A percentile compares a stretch with the other conserved stretches of the same genome.
These are phyloP conservation scores for Drosophila ohnishii DNA, from an alignment of 1,140 invertebrate genomes.

Conservation along the genomic window DNA sequence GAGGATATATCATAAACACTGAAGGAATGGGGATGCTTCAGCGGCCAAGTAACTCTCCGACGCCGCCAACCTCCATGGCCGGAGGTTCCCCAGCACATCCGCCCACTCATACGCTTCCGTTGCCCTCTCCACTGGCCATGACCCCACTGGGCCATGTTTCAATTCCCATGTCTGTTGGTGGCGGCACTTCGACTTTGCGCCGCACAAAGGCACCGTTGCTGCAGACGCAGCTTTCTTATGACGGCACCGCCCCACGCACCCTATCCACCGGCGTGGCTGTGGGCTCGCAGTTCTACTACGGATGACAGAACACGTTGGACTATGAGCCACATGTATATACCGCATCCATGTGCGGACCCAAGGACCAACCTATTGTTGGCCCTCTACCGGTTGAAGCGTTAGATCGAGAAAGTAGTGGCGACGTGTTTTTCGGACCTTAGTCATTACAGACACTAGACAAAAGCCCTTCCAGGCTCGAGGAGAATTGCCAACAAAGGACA, in stretches of 20 bases:
- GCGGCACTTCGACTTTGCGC: conserved; percentile 60
- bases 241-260: conserved; percentile 77
- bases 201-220: conserved; percentile 57
- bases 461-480: conserved; percentile 6
- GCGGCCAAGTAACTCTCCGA: conserved; percentile 60
- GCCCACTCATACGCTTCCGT: conserved; percentile 27
- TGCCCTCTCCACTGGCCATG: conserved; percentile 35
- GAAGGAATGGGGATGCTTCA: conserved; percentile 61
- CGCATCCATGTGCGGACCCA: conserved; percentile 15
- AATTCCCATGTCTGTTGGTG: conserved; percentile 10
- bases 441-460: background rate
- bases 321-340: conserved; percentile 57
- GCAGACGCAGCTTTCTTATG: conserved; percentile 74
- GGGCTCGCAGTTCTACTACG: conserved; percentile 79
- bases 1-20: conserved; percentile 70
- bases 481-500: conserved; percentile 38
- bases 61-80: conserved; percentile 55
- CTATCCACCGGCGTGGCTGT: conserved; percentile 74
- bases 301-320: conserved; percentile 70
- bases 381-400: background rate
- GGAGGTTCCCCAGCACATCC: conserved; percentile 62
- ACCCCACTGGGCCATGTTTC: conserved; percentile 42
- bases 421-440: conserved; percentile 31
- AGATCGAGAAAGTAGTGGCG: background rate
- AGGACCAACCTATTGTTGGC: conserved; percentile 7